Percentiles rank a stretch among this genome's conserved stretches.
These are phyloP conservation scores for Phainopepla nitens DNA, from an alignment of 2,113 vertebrate species.

Conservation along the genomic window DNA sequence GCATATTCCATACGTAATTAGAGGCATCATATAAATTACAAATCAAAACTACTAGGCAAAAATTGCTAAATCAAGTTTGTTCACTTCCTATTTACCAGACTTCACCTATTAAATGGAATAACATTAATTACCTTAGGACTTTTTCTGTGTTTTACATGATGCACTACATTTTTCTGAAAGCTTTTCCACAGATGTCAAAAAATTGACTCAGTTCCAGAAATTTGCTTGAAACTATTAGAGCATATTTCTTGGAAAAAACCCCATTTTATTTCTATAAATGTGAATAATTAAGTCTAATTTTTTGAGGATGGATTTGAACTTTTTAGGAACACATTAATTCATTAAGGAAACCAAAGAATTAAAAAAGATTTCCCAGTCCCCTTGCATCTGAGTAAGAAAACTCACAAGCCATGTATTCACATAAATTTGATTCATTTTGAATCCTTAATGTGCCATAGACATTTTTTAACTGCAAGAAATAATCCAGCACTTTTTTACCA, in stretches of 20 bases:
- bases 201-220: background rate
- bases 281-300: background rate
- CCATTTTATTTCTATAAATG: background rate
- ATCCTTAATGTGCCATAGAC: background rate
- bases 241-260: background rate
- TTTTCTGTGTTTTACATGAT: background rate
- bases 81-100: background rate
- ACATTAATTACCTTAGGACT: background rate
- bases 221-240: background rate
- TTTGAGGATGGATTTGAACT: background rate
- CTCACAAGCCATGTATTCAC: background rate
- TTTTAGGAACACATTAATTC: background rate
- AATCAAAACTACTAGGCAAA: background rate
- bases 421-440: background rate
- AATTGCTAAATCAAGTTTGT: background rate
- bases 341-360: background rate
- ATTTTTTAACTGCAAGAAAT: background rate
- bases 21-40: conserved; percentile 1
- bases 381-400: background rate
- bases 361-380: background rate
- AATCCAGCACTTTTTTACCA: background rate
- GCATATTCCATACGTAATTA: background rate
- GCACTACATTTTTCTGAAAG: background rate
- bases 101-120: background rate
- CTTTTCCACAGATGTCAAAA: background rate